Base-by-base conservation (phyloP, 2,888 invertebrate species). In the Parnassius smintheus region DNA sequence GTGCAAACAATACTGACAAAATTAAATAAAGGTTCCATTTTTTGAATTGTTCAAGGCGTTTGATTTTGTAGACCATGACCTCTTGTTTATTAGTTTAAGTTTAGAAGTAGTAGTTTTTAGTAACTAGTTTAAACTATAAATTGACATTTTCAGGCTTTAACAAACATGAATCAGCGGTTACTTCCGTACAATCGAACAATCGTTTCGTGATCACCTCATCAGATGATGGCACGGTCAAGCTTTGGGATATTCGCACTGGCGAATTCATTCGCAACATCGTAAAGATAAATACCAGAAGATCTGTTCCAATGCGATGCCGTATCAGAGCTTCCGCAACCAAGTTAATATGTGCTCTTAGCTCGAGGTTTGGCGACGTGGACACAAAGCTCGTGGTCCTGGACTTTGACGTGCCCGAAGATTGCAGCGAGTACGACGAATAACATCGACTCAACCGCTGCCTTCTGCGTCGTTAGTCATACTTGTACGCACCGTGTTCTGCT, bases 241-340 rank as follows among this genome's bases (percentile, higher is more conserved):
- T 99, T 65, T 99, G 99, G 99, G 99, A 99, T 89, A 96, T 99
- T 55, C 96, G 96, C 83, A 98, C 98, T 61, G 98, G 97, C 84
- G 98, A 98, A 79, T 99, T 99, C 86, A 96, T 99, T 70, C 95
- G 99, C 67, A 98, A 99, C 91, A 93, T 99, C 68, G 98, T 99
- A 64, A 95, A 97, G 52, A 92, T 99, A 68, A 96, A 96, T 66
- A 98, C 98, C 70, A 98, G 99, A 35, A 99, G 99, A 2, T 97
- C 97, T 54, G 99, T 99, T 2, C 99, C 99, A 54, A 99, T 99
- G 22, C 99, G 99, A 12, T 99, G 99, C 99, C 94, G 99, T 56
- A 98, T 99, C 69, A 89, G 93, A 22, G 98, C 99, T 60, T 98
- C 97, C 75, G 96, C 98, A 79, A 99, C 99, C 22, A 98, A 98